Evolutionary conservation across 2,888 invertebrate species (phyloP), one percentile per base, ranked within the genome.

Genomic region (Branchellion lobata): DNA sequence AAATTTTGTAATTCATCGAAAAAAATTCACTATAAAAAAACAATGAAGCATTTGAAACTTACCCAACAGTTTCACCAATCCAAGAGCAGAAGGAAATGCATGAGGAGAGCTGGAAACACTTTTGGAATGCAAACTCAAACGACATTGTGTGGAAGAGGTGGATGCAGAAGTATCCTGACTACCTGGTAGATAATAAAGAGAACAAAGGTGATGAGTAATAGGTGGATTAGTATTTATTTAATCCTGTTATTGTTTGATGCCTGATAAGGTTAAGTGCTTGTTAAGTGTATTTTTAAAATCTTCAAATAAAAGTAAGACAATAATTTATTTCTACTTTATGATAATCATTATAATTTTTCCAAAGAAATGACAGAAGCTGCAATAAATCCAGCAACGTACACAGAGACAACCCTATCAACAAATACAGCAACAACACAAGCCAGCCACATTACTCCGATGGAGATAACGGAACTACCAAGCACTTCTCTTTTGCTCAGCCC

Each of bases 121-220:
- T 73, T 0, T 85, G 84, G 84, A 82, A 84, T 18, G 83, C 84
- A 68, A 85, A 85, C 81, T 86, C 86, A 85, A 82, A 81, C 14
- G 84, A 85, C 78, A 84, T 86, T 33, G 84, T 85, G 27, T 86
- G 85, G 85, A 84, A 85, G 77, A 84, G 83, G 0, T 87, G 86
- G 86, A 81, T 86, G 5, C 83, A 83, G 33, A 86, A 85, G 80
- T 86, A 86, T 80, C 86, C 86, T 0, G 85, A 86, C 79, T 84
- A 80, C 40, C 57, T 29, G 3, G n/a, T 3, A 8, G 65, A 65
- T 65, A 8, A n/a, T n/a, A n/a, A n/a, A n/a, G n/a, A n/a, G n/a
- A n/a, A n/a, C n/a, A n/a, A n/a, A n/a, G n/a, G n/a, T n/a, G n/a
- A n/a, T n/a, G n/a, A n/a, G n/a, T n/a, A n/a, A n/a, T n/a, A n/a